A percentile compares a stretch with the other conserved stretches of the same genome.
Evolutionary conservation across 1,140 invertebrate genomes (phyloP).

Genomic region (Bombyx mandarina): DNA sequence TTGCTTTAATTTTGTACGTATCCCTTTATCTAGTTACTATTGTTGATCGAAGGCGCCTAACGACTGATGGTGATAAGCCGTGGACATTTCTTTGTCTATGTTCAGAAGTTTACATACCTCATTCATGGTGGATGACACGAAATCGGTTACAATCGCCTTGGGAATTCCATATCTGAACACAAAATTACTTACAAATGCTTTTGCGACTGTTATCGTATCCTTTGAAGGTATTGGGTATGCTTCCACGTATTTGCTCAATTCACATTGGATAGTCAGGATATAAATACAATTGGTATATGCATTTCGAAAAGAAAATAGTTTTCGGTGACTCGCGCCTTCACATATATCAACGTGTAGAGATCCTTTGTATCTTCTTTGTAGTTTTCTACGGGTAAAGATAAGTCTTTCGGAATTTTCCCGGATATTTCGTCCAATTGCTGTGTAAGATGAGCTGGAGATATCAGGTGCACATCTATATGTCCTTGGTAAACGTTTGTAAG

Average conservation of each 20-base stretch:
- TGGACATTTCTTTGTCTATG: conserved; percentile 10
- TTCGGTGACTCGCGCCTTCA: conserved; percentile 10
- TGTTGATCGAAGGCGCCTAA: too few relatives aligned
- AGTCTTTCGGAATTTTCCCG: not conserved
- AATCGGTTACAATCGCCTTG: conserved; percentile 5
- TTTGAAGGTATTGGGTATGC: conserved; percentile 18
- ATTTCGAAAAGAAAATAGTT: conserved; percentile 15
- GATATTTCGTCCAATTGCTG: conserved; percentile 15
- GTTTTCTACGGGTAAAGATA: too few relatives aligned
- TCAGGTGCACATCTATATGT: too few relatives aligned
- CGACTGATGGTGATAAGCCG: not conserved
- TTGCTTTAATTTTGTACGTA: too few relatives aligned
- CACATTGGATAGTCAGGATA: conserved; percentile 22
- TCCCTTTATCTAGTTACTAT: too few relatives aligned
- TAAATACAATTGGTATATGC: conserved; percentile 16
- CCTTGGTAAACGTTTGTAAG: too few relatives aligned
- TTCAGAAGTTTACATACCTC: conserved; percentile 16
- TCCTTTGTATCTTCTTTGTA: conserved; percentile 4
- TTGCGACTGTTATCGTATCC: conserved; percentile 11
- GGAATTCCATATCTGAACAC: conserved; percentile 15
- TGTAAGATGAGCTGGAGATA: too few relatives aligned
- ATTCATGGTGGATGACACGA: conserved; percentile 11
- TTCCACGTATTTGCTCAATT: conserved; percentile 20
- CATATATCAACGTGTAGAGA: conserved; percentile 17
- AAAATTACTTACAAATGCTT: conserved; percentile 20